These are phyloP conservation scores for Dendroctonus ponderosae DNA, from an alignment of 1,140 invertebrate genomes.

Conservation along the genomic window DNA sequence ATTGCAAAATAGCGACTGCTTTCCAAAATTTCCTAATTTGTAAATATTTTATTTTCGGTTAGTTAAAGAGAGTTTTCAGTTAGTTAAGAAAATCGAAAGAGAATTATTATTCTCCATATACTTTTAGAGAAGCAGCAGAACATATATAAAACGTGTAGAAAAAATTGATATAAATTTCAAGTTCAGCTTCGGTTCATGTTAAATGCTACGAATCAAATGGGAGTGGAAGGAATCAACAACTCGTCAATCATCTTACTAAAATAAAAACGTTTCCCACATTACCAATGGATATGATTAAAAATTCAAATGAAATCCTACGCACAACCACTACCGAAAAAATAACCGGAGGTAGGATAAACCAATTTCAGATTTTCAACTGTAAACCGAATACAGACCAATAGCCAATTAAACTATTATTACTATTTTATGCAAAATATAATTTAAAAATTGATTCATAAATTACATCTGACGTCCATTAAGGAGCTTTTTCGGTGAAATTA, in stretches of 20 bases:
- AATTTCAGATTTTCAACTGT: slow-evolving; percentile 10
- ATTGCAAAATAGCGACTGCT: too few species aligned
- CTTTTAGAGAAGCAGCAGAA: too few species aligned
- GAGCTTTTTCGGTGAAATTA: slow-evolving; percentile 21
- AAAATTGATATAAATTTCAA: too few species aligned
- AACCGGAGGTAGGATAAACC: slow-evolving; percentile 4
- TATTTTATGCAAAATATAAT: slow-evolving; percentile 22
- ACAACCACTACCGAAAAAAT: slow-evolving; percentile 16
- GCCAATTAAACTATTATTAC: slow-evolving; percentile 23
- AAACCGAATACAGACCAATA: slow-evolving; percentile 9
- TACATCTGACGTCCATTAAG: slow-evolving; percentile 20
- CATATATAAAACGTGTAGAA: too few species aligned
- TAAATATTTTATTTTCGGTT: too few species aligned
- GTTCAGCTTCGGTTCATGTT: neutral
- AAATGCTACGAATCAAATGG: too few species aligned
- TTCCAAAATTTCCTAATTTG: too few species aligned
- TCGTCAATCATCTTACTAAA: neutral
- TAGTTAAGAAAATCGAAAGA: too few species aligned
- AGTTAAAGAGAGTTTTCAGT: too few species aligned
- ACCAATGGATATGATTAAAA: slow-evolving; percentile 13
- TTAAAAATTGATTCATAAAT: slow-evolving; percentile 21
- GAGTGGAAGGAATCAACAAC: neutral
- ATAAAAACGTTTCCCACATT: slow-evolving; percentile 16
- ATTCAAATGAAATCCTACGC: slow-evolving; percentile 17
- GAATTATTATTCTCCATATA: too few species aligned